These are phyloP conservation scores for Dasysyrphus tricinctus DNA, from an alignment of 2,888 invertebrate species.

Conservation along the genomic window DNA sequence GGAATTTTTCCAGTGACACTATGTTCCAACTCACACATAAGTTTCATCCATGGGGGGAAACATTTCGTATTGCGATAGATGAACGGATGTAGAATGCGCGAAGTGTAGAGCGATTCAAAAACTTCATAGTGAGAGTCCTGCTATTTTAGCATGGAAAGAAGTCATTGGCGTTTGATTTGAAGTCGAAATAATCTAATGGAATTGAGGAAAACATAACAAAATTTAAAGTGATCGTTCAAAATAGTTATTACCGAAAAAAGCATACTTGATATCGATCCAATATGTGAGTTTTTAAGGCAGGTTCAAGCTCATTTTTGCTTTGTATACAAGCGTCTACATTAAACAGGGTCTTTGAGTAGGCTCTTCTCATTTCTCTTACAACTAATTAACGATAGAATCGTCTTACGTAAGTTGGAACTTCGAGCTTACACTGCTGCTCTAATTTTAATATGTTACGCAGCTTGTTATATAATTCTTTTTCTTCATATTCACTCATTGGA, in stretches of 20 bases:
- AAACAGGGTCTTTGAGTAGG: conserved; percentile 85
- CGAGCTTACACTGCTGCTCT: conserved; percentile 77
- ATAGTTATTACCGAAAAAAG: background rate
- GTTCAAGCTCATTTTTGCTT: conserved; percentile 19
- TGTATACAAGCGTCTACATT: conserved; percentile 84
- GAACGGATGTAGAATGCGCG: conserved; percentile 91
- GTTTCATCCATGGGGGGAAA: conserved; percentile 89
- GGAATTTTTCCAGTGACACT: too few species aligned
- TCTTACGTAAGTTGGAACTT: conserved; percentile 81
- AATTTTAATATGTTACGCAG: conserved; percentile 79
- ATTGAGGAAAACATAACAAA: too few species aligned
- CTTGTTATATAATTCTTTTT: conserved; percentile 80
- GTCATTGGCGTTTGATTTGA: too few species aligned
- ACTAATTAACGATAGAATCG: conserved; percentile 86
- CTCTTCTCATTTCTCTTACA: conserved; percentile 85
- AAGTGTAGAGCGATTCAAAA: conserved; percentile 89
- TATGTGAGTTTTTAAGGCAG: conserved; percentile 76
- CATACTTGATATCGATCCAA: conserved; percentile 81
- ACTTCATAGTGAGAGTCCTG: conserved; percentile 85
- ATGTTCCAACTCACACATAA: too few species aligned
- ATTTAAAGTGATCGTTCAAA: too few species aligned
- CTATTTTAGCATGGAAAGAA: too few species aligned
- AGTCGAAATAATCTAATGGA: too few species aligned
- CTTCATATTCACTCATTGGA: conserved; percentile 81
- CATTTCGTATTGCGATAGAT: conserved; percentile 89